These are phyloP conservation scores for Tetrax tetrax DNA, from an alignment of 2,113 vertebrate genomes.

Conservation along the genomic window DNA sequence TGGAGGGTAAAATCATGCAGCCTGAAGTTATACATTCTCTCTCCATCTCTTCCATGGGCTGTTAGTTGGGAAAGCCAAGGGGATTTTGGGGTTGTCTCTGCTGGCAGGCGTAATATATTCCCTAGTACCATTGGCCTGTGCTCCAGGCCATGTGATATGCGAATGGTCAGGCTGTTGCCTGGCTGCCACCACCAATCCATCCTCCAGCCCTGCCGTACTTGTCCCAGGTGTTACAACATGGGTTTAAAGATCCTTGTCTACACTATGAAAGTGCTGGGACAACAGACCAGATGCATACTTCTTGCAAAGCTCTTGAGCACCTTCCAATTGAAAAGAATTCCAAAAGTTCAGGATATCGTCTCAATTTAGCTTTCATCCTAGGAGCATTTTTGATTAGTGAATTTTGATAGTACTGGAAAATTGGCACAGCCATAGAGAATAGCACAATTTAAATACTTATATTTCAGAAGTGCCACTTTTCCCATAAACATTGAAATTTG, in stretches of 20 bases:
- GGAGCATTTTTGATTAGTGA: background rate
- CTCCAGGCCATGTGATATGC: background rate
- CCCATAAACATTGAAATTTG: conserved; percentile 28
- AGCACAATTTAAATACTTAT: conserved; percentile 44
- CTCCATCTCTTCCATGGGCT: background rate
- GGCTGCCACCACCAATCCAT: background rate
- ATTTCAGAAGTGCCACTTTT: conserved; percentile 49
- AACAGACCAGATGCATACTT: background rate
- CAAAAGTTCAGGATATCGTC: background rate
- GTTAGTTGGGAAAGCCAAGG: background rate
- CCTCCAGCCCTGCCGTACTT: background rate
- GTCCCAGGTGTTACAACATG: background rate
- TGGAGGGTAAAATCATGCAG: background rate
- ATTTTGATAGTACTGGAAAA: conserved; percentile 26
- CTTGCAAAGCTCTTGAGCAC: background rate
- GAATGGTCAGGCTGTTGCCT: background rate
- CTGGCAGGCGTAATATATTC: background rate
- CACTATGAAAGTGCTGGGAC: background rate
- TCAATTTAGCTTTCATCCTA: background rate
- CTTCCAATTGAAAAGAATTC: background rate
- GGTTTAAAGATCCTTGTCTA: background rate
- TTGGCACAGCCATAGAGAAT: conserved; percentile 11
- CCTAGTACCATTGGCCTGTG: background rate
- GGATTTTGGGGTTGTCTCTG: background rate
- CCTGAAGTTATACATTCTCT: background rate